Conservation (phyloP, 2,113 vertebrate genomes). For the Protomyctophum bolini region DNA sequence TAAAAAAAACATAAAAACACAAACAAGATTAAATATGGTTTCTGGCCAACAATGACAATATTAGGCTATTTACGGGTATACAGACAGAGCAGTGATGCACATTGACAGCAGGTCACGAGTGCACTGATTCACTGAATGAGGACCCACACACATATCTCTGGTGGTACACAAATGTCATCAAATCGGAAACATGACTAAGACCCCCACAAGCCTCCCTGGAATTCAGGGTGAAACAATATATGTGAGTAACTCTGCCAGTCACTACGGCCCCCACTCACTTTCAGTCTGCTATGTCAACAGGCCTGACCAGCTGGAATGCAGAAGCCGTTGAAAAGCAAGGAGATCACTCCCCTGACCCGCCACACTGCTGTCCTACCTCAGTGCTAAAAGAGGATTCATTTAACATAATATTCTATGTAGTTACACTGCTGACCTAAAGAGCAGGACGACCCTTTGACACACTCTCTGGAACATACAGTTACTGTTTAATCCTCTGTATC, state of each 20-base stretch:
- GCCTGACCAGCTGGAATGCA: constrained; percentile 65
- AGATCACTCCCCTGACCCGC: constrained; percentile 21
- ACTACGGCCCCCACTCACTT: constrained; percentile 60
- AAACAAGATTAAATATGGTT: too few relatives aligned
- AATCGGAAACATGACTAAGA: constrained; percentile 62
- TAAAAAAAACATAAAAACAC: too few relatives aligned
- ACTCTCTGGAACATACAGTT: too few relatives aligned
- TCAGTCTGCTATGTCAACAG: constrained; percentile 70
- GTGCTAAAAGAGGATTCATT: too few relatives aligned
- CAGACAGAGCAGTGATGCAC: not conserved
- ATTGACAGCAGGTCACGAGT: not conserved
- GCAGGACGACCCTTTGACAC: too few relatives aligned
- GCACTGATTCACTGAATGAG: not conserved
- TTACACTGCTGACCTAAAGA: too few relatives aligned
- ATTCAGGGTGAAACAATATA: constrained; percentile 61
- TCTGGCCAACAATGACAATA: not conserved
- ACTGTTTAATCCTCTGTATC: too few relatives aligned
- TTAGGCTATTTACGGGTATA: not conserved
- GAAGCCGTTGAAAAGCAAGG: constrained; percentile 33
- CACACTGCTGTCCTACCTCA: too few relatives aligned
- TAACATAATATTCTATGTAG: too few relatives aligned
- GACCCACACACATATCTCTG: constrained; percentile 23
- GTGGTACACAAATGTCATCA: constrained; percentile 38
- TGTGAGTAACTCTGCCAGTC: constrained; percentile 39
- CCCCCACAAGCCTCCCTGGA: constrained; percentile 50